phyloP scores from a whole-genome alignment of 2,888 invertebrate genomes.

The Sisyra terminalis region DNA sequence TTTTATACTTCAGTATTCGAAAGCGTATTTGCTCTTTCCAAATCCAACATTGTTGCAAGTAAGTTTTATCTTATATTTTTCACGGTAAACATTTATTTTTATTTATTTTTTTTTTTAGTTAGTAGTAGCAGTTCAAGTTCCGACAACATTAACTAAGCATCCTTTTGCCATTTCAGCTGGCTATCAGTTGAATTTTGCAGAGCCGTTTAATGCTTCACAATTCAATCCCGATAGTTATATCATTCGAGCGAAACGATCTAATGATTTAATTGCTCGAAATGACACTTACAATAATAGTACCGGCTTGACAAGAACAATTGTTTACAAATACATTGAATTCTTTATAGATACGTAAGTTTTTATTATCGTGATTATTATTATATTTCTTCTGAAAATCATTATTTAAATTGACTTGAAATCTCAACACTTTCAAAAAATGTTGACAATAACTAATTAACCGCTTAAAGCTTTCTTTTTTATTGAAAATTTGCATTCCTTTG shows the following conservation, averaged over 20 bases:
- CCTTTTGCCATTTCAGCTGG: background rate
- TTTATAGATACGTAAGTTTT: conserved; percentile 2
- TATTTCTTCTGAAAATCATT: background rate
- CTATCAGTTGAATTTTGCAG: conserved; percentile 5
- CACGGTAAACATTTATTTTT: background rate
- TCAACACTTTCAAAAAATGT: too few species aligned
- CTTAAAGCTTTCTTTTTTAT: too few species aligned
- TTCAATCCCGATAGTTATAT: conserved; percentile 1
- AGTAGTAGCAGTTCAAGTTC: conserved; percentile 1
- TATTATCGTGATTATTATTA: background rate
- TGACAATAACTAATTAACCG: too few species aligned
- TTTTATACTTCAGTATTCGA: background rate
- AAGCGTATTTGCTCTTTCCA: conserved; percentile 5
- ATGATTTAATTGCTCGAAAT: background rate
- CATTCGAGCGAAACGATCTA: background rate
- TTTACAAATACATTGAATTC: conserved; percentile 2
- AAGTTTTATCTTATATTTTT: conserved; percentile 2
- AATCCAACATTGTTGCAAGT: conserved; percentile 8
- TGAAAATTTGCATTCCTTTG: too few species aligned
- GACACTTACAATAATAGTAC: background rate
- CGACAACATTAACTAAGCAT: conserved; percentile 1
- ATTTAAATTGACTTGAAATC: too few species aligned
- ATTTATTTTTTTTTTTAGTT: conserved; percentile 1
- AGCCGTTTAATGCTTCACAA: conserved; percentile 2
- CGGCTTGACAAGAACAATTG: background rate